These are phyloP conservation scores for Dasyornis broadbenti DNA, from an alignment of 2,113 vertebrate genomes.

Conservation along the genomic window DNA sequence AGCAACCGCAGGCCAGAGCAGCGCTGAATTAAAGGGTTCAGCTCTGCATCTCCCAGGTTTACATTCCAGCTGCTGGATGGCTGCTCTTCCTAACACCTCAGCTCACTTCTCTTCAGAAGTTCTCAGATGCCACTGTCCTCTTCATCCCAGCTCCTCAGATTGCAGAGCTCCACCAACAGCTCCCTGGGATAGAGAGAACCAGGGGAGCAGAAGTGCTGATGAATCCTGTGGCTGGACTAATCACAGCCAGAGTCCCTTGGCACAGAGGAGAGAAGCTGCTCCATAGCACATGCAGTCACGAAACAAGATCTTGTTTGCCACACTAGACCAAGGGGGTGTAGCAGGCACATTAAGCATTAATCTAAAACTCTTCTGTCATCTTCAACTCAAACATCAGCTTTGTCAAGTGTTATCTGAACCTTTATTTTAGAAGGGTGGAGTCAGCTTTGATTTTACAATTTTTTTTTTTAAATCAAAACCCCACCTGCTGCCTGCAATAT, in stretches of 20 bases:
- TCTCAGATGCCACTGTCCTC: background rate
- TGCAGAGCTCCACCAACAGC: background rate
- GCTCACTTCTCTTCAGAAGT: background rate
- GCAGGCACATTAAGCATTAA: background rate
- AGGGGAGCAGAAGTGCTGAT: background rate
- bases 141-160: background rate
- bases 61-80: accelerated
- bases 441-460: background rate
- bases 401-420: background rate
- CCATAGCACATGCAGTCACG: accelerated
- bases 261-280: background rate
- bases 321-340: background rate
- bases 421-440: background rate
- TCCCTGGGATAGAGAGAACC: background rate
- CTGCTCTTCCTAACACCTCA: background rate
- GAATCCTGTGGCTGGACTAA: background rate
- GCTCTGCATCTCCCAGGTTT: background rate
- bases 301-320: background rate
- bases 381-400: background rate
- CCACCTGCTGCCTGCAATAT: background rate
- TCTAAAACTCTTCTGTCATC: background rate
- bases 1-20: background rate
- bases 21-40: background rate
- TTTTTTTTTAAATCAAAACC: background rate
- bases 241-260: background rate